Evolutionary conservation across 2,113 vertebrate species (phyloP).

Genomic region (Oplegnathus fasciatus): DNA sequence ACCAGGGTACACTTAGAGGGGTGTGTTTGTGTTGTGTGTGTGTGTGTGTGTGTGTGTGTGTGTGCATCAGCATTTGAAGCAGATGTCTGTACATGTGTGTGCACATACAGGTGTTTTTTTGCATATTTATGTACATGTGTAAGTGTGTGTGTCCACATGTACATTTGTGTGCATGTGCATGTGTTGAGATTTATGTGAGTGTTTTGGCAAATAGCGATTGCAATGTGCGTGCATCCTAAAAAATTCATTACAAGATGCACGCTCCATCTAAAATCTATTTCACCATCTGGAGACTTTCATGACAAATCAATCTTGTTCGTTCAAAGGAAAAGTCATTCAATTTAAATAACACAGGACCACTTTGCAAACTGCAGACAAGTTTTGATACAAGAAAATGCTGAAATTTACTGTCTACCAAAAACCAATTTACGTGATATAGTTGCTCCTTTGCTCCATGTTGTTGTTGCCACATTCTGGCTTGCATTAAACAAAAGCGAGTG

Average conservation of each 20-base stretch:
- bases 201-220: conserved; percentile 44
- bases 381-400: neutral
- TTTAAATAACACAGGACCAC: neutral
- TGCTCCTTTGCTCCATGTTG: neutral
- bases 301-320: conserved; percentile 50
- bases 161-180: conserved; percentile 1
- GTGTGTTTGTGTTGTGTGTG: neutral
- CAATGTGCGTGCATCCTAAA: conserved; percentile 32
- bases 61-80: neutral
- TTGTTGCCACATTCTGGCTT: neutral
- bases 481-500: conserved; percentile 1
- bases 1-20: neutral
- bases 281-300: conserved; percentile 56
- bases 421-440: neutral
- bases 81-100: neutral
- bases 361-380: neutral
- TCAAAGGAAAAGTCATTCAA: conserved; percentile 11
- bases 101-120: conserved; percentile 25
- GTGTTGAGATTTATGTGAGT: conserved; percentile 43
- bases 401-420: conserved; percentile 11
- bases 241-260: conserved; percentile 61
- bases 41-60: neutral
- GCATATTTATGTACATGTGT: conserved; percentile 33
- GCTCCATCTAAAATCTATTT: conserved; percentile 58
- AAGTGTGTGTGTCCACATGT: conserved; percentile 4